Conservation (phyloP, 2,797 vertebrate species). For the Vultur gryphus region DNA sequence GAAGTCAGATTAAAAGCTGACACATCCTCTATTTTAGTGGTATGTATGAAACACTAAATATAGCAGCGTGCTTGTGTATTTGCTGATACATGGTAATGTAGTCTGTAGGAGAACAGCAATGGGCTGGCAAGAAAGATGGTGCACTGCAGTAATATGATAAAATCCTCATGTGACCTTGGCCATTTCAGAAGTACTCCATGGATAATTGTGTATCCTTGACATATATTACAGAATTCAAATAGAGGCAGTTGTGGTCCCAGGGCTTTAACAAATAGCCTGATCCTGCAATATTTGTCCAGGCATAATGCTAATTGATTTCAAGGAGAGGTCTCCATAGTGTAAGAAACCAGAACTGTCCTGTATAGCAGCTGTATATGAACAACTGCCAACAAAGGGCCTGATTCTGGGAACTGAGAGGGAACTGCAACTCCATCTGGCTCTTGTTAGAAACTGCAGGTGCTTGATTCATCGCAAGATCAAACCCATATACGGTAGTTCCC, state of each 20-base stretch:
- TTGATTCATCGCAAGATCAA: not conserved
- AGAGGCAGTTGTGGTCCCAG: not conserved
- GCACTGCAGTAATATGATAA: conserved; percentile 60
- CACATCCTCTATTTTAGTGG: conserved; percentile 21
- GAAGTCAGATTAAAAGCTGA: conserved; percentile 44
- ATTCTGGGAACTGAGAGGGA: not conserved
- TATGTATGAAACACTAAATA: conserved; percentile 48
- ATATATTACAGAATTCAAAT: not conserved
- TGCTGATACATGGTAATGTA: conserved; percentile 65
- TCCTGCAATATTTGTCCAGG: not conserved
- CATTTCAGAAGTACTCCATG: not conserved
- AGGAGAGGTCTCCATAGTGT: not conserved
- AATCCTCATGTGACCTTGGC: conserved; percentile 57
- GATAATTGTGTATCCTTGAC: not conserved
- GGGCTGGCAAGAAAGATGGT: conserved; percentile 54
- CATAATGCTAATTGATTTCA: not conserved
- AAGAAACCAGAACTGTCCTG: not conserved
- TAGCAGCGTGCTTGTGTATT: not conserved
- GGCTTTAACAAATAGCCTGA: not conserved
- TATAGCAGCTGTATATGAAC: not conserved
- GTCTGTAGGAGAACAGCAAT: conserved; percentile 35
- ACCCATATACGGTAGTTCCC: not conserved
- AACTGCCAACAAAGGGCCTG: not conserved
- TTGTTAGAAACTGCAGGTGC: not conserved
- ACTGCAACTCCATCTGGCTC: not conserved